Conservation (phyloP, 2,113 vertebrate species). For the Pseudorectes ferrugineus region DNA sequence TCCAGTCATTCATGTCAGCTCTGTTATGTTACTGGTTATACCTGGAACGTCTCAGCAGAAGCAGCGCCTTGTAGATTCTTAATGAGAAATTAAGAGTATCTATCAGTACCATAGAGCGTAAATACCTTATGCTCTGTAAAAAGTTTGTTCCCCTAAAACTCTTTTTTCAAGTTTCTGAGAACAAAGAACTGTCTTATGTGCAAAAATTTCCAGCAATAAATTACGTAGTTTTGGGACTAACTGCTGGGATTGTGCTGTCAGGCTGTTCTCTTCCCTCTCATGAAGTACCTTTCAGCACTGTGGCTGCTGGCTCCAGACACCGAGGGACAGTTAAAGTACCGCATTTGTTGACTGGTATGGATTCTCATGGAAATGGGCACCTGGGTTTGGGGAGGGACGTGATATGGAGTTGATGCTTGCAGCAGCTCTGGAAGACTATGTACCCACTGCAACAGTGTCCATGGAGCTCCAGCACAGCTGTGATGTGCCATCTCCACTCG, state of each 20-base stretch:
- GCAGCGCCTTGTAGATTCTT: background rate
- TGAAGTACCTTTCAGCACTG: background rate
- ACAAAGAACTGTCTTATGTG: background rate
- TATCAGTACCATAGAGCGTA: rapidly evolving
- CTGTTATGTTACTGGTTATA: background rate
- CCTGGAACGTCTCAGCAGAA: background rate
- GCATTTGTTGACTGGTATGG: background rate
- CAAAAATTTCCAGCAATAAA: background rate
- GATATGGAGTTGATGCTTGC: rapidly evolving
- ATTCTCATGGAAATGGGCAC: background rate
- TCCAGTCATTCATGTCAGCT: background rate
- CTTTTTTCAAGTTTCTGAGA: background rate
- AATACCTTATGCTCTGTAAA: background rate
- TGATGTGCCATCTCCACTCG: rapidly evolving
- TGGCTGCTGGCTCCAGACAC: background rate
- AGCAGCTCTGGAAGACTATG: rapidly evolving
- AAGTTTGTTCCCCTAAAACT: background rate
- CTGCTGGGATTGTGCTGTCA: background rate
- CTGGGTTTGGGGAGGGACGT: background rate
- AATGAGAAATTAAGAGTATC: background rate
- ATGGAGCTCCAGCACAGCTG: background rate
- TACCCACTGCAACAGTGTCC: rapidly evolving
- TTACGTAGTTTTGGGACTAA: background rate
- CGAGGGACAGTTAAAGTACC: background rate
- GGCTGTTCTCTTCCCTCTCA: background rate